Conservation (phyloP, 2,113 vertebrate species). For the Chaetops frenatus region DNA sequence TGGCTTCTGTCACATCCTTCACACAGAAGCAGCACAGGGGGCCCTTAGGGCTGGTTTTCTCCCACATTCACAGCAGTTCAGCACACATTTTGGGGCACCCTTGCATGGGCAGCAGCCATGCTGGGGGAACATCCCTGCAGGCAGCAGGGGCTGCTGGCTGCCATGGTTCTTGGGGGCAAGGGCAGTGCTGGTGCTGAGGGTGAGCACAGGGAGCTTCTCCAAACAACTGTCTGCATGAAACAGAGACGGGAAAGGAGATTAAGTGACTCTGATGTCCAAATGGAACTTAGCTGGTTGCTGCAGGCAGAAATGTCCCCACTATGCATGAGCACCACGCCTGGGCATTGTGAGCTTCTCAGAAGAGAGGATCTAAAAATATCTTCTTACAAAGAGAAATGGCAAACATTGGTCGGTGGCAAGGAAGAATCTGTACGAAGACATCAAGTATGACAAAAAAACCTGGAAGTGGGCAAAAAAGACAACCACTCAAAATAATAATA, state of each 20-base stretch:
- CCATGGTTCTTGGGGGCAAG: rapidly evolving
- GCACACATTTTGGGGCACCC: not conserved
- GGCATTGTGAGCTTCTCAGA: not conserved
- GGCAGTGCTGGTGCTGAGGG: not conserved
- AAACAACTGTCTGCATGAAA: not conserved
- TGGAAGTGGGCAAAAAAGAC: not conserved
- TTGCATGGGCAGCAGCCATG: not conserved
- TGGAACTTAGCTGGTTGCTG: not conserved
- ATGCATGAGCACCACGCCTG: rapidly evolving
- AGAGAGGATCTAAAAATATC: not conserved
- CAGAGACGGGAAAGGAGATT: not conserved
- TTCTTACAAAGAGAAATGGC: not conserved
- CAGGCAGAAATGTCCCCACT: not conserved
- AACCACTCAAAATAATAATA: not conserved
- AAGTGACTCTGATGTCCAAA: not conserved
- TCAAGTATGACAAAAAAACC: not conserved
- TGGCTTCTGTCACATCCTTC: not conserved
- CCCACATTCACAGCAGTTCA: not conserved
- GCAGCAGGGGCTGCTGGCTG: not conserved
- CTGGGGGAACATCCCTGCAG: not conserved
- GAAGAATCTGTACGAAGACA: not conserved
- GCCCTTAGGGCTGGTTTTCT: not conserved
- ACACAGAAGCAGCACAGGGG: rapidly evolving
- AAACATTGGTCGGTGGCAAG: not conserved
- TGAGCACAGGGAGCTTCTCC: not conserved